These are phyloP conservation scores for Elachura formosa DNA, from an alignment of 2,113 vertebrate genomes.

Conservation along the genomic window DNA sequence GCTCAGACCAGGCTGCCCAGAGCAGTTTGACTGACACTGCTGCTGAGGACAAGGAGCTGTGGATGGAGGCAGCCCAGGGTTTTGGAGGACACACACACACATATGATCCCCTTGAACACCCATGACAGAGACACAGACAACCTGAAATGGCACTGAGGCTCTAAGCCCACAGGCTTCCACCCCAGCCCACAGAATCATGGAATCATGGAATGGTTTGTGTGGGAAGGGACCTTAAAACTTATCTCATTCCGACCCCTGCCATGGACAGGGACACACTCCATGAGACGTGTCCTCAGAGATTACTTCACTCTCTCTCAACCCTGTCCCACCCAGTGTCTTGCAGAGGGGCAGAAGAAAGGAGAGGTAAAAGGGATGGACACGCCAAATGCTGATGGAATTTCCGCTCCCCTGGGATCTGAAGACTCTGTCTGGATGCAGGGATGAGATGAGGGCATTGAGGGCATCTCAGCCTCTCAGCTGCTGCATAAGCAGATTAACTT, in stretches of 20 bases:
- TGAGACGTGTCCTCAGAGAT: background rate
- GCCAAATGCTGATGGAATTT: accelerated
- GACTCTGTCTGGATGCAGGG: background rate
- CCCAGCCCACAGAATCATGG: background rate
- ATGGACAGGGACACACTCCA: background rate
- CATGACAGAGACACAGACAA: accelerated
- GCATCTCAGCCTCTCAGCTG: constrained; percentile 13
- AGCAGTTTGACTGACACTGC: background rate
- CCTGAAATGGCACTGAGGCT: background rate
- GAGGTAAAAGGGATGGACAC: background rate
- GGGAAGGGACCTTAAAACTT: background rate
- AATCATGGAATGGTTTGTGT: background rate
- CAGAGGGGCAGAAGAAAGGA: background rate
- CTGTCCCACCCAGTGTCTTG: background rate
- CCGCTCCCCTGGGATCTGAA: background rate
- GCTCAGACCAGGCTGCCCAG: background rate
- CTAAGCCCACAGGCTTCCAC: background rate
- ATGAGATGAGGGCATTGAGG: constrained; percentile 35
- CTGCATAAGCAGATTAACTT: constrained; percentile 55
- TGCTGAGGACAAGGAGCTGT: accelerated
- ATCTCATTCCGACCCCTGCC: background rate
- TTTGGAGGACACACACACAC: background rate
- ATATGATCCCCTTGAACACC: background rate
- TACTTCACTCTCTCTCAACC: background rate
- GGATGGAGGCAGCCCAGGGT: background rate